Conservation (phyloP, 1,140 invertebrate genomes). For the Dolichoris vasculosae region DNA sequence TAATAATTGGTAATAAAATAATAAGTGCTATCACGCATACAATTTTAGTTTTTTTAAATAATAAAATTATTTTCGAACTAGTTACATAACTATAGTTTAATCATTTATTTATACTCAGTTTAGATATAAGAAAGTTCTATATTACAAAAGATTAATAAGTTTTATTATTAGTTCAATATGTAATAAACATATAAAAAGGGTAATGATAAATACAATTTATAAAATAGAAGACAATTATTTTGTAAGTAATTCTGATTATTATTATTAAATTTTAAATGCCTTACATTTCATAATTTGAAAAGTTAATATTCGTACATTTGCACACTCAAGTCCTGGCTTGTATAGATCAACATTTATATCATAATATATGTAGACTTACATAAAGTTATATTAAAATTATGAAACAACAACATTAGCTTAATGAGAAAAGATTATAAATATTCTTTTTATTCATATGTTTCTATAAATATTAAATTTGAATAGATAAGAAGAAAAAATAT, state of each 20-base stretch:
- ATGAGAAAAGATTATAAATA: neutral
- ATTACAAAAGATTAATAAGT: constrained; percentile 14
- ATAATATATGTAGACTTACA: constrained; percentile 8
- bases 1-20: neutral
- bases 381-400: constrained; percentile 23
- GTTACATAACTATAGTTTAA: constrained; percentile 9
- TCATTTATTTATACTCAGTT: neutral
- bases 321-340: neutral
- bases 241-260: constrained; percentile 3
- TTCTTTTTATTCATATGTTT: neutral
- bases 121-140: neutral
- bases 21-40: neutral
- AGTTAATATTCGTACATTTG: constrained; percentile 25
- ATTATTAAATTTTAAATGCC: neutral
- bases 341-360: constrained; percentile 3
- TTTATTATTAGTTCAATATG: neutral
- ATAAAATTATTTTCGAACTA: neutral
- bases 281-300: constrained; percentile 34
- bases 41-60: constrained; percentile 6
- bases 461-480: neutral
- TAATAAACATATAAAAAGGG: constrained; percentile 4
- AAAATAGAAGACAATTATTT: neutral
- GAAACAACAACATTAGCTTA: neutral
- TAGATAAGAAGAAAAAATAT: neutral
- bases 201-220: constrained; percentile 24